Evolutionary conservation across 2,888 invertebrate genomes (phyloP).

Genomic region (Nebria brevicollis): DNA sequence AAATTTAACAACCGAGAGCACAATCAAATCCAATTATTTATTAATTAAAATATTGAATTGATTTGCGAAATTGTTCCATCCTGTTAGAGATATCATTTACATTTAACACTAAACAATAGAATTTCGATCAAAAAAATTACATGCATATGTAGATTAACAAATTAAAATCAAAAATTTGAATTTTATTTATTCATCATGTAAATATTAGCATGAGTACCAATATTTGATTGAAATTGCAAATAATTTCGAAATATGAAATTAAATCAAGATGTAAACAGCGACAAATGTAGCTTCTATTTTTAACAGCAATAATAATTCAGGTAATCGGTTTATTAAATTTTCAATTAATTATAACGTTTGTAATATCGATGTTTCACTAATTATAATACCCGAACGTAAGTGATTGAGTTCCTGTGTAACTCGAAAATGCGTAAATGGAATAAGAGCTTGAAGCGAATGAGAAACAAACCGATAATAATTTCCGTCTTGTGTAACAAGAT

Average conservation of each 20-base stretch:
- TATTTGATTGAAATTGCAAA: no score
- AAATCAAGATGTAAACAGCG: no score
- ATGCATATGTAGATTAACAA: no score
- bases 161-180: no score
- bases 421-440: neutral
- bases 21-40: neutral
- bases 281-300: no score
- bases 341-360: no score
- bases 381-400: neutral
- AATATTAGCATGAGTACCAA: no score
- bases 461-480: neutral
- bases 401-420: neutral
- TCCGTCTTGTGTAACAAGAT: neutral
- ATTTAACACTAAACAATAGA: neutral
- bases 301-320: no score
- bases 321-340: no score
- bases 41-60: neutral
- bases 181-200: no score
- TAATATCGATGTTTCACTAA: neutral
- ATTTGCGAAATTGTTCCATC: neutral
- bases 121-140: neutral
- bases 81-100: neutral
- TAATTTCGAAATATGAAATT: no score
- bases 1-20: neutral
- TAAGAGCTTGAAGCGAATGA: neutral